Conservation (phyloP, 2,888 invertebrate genomes). For the Eupithecia subfuscata region DNA sequence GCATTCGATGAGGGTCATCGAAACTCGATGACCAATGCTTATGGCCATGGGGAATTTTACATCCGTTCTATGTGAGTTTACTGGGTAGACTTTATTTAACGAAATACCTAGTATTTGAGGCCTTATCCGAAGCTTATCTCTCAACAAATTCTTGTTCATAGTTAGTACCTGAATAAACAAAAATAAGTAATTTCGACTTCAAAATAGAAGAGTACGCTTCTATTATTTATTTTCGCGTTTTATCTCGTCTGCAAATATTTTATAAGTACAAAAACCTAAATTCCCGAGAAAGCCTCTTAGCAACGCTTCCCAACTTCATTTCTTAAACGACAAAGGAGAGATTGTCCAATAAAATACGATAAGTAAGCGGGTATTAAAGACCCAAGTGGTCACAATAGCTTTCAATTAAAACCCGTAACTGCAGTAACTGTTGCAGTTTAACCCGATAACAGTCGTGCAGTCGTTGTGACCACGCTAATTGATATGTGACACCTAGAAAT, state of each 20-base stretch:
- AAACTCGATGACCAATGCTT: slow-evolving; percentile 16
- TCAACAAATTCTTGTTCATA: background rate
- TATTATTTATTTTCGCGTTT: slow-evolving; percentile 21
- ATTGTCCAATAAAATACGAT: slow-evolving; percentile 3
- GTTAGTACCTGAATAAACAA: background rate
- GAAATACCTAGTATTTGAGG: background rate
- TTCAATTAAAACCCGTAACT: slow-evolving; percentile 25
- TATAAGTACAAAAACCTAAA: slow-evolving; percentile 9
- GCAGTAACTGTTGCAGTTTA: slow-evolving; percentile 23
- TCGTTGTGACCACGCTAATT: slow-evolving; percentile 28
- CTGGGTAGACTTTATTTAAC: background rate
- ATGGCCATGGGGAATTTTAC: slow-evolving; percentile 26
- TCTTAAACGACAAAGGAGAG: slow-evolving; percentile 10
- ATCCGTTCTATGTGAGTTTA: background rate
- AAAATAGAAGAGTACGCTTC: slow-evolving; percentile 5
- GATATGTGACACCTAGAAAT: slow-evolving; percentile 33
- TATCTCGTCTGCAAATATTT: slow-evolving; percentile 23
- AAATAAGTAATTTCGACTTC: background rate
- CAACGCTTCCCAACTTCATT: slow-evolving; percentile 13
- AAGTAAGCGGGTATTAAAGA: slow-evolving; percentile 6
- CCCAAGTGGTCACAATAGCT: slow-evolving; percentile 17
- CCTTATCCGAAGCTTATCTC: background rate
- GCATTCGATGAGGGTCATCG: slow-evolving; percentile 22
- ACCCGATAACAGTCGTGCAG: slow-evolving; percentile 24
- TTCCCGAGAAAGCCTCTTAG: slow-evolving; percentile 20